phyloP scores from a whole-genome alignment of 2,888 invertebrate species.

The Andrena dorsata region DNA sequence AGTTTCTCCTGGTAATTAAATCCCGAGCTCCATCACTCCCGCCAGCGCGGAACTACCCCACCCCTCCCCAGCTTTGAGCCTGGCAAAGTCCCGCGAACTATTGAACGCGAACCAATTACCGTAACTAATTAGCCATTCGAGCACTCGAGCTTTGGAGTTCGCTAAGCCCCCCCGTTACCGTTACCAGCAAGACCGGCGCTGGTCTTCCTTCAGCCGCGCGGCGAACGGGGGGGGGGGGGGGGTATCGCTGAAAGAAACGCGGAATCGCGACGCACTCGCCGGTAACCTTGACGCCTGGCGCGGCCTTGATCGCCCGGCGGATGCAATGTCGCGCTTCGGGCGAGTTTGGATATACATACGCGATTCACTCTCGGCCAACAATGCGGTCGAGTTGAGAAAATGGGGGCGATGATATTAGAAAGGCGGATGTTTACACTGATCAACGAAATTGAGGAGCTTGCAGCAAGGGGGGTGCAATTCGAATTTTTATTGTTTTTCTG shows the following conservation, averaged over 20 bases:
- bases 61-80: conserved; percentile 69
- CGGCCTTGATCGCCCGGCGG: conserved; percentile 38
- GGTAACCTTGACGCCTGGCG: conserved; percentile 34
- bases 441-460: no score
- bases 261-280: conserved; percentile 1
- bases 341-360: no score
- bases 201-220: no score
- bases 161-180: conserved; percentile 60
- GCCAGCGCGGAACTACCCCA: neutral
- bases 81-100: conserved; percentile 71
- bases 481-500: no score
- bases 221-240: neutral
- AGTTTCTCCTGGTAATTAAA: conserved; percentile 70
- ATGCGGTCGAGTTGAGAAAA: no score
- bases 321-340: neutral
- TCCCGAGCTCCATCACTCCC: conserved; percentile 64
- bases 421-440: no score
- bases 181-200: conserved; percentile 21
- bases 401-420: no score
- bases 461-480: no score
- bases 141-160: conserved; percentile 64
- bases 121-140: conserved; percentile 75
- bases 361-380: no score
- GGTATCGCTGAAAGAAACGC: neutral
- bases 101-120: conserved; percentile 75